Conservation (phyloP, 2,797 vertebrate genomes). For the Merluccius polli region DNA sequence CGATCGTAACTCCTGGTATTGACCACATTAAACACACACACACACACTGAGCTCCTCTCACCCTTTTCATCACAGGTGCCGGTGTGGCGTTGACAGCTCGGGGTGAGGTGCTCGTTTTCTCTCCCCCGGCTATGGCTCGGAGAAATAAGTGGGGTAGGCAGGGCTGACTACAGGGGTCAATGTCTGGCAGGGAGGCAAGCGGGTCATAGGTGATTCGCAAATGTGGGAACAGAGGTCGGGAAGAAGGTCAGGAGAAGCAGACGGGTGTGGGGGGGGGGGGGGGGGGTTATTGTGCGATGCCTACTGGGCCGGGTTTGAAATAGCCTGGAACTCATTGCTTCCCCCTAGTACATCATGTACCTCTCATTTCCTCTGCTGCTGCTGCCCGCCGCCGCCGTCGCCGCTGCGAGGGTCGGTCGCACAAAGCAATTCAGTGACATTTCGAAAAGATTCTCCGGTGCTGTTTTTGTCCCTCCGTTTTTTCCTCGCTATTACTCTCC, state of each 20-base stretch:
- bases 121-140: neutral
- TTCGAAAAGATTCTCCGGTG: neutral
- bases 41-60: neutral
- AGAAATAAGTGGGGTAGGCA: neutral
- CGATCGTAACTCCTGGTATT: neutral
- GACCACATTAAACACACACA: neutral
- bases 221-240: neutral
- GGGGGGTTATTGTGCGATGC: neutral
- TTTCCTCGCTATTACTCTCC: neutral
- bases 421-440: neutral
- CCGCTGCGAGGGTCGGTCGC: neutral
- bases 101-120: neutral
- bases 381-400: neutral
- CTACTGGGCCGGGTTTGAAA: neutral
- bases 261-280: neutral
- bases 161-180: neutral
- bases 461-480: neutral
- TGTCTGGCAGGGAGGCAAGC: neutral
- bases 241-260: neutral
- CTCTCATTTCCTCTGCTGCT: slow-evolving; percentile 8
- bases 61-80: neutral
- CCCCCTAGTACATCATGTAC: neutral
- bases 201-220: slow-evolving; percentile 2
- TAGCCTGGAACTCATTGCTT: neutral
- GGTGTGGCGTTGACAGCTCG: neutral